Conservation (phyloP, 2,888 invertebrate genomes). For the Eucriotettix oculatus region DNA sequence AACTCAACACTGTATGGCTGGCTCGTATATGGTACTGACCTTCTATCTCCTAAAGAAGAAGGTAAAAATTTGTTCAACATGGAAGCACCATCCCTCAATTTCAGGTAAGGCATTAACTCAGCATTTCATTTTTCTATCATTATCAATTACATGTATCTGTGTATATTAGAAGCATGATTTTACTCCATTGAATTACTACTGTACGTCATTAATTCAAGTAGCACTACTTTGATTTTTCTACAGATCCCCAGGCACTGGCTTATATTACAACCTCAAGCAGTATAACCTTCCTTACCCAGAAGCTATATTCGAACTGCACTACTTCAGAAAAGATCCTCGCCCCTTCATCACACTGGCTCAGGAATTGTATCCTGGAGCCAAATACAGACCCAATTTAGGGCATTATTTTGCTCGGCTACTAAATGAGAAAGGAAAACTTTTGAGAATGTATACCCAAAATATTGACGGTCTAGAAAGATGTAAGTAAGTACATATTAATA, state of each 20-base stretch:
- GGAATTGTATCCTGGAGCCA: constrained; percentile 24
- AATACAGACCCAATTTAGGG: constrained; percentile 26
- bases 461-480: constrained; percentile 18
- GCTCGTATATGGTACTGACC: too few relatives aligned
- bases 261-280: constrained; percentile 28
- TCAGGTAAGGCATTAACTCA: too few relatives aligned
- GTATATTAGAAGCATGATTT: too few relatives aligned
- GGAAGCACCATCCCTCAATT: too few relatives aligned
- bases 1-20: too few relatives aligned
- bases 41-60: too few relatives aligned
- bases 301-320: constrained; percentile 29
- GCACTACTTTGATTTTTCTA: too few relatives aligned
- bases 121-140: too few relatives aligned
- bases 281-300: constrained; percentile 28
- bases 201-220: too few relatives aligned
- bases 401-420: constrained; percentile 26
- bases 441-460: constrained; percentile 28
- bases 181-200: too few relatives aligned
- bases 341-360: constrained; percentile 28
- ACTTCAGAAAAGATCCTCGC: constrained; percentile 24
- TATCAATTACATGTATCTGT: too few relatives aligned
- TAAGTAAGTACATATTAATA: constrained; percentile 7
- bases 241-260: constrained; percentile 26
- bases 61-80: too few relatives aligned
- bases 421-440: constrained; percentile 24